phyloP scores from a whole-genome alignment of 2,888 invertebrate genomes.

The Drosophila koepferae region DNA sequence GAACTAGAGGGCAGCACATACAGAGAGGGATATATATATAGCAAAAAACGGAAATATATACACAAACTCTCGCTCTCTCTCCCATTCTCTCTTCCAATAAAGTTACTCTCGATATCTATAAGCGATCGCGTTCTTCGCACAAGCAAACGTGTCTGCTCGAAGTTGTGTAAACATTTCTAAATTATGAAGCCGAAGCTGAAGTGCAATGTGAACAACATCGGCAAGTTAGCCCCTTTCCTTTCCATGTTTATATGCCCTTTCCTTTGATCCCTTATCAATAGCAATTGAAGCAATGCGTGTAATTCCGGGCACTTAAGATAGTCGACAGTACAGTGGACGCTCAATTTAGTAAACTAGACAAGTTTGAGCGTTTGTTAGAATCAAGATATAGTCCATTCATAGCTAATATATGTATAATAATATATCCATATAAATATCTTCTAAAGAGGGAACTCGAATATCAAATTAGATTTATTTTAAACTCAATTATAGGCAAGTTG shows the following conservation, averaged over 20 bases:
- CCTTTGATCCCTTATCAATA: conserved; percentile 29
- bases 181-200: background rate
- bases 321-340: conserved; percentile 10
- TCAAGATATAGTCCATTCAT: background rate
- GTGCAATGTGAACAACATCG: background rate
- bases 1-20: background rate
- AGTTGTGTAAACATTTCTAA: conserved; percentile 35
- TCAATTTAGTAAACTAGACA: background rate
- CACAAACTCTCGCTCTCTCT: background rate
- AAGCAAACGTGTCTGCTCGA: conserved; percentile 35
- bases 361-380: background rate
- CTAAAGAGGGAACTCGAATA: too few species aligned
- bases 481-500: too few species aligned
- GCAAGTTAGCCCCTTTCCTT: background rate
- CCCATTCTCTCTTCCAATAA: background rate
- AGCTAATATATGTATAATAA: too few species aligned
- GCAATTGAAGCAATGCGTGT: conserved; percentile 17
- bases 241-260: background rate
- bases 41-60: background rate
- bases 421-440: too few species aligned
- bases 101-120: conserved; percentile 43
- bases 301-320: conserved; percentile 19
- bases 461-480: too few species aligned
- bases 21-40: background rate
- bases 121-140: conserved; percentile 54